A percentile compares a stretch with the other conserved stretches of the same genome.
phyloP scores from a whole-genome alignment of 64 coral and sea anemone species.

The Dendronephthya gigantea region DNA sequence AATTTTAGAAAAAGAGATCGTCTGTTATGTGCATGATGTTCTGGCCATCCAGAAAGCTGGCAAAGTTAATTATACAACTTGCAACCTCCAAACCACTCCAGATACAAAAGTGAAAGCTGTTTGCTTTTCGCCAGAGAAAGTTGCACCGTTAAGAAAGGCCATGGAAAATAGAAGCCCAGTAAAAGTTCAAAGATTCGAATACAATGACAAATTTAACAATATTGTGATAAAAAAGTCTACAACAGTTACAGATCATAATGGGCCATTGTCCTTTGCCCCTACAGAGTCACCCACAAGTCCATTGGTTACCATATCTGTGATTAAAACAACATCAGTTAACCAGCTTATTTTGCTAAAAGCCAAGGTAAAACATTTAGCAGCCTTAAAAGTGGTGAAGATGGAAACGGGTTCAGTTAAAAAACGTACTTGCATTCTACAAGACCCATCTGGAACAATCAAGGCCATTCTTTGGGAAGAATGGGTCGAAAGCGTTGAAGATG shows the following conservation, averaged over 20 bases:
- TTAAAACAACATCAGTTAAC: slow-evolving; percentile 9
- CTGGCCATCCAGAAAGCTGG: not conserved
- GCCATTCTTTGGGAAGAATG: slow-evolving; percentile 2
- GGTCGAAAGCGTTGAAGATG: not conserved
- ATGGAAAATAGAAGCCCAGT: slow-evolving; percentile 24
- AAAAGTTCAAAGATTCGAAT: slow-evolving; percentile 22
- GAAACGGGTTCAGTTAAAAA: not conserved
- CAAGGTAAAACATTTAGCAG: slow-evolving; percentile 3
- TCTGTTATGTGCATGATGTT: slow-evolving; percentile 8
- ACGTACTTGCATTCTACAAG: not conserved
- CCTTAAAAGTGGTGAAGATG: not conserved
- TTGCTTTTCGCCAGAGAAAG: not conserved
- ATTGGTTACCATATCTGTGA: not conserved
- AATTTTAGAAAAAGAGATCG: not conserved
- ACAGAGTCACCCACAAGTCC: not conserved
- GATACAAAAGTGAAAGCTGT: not conserved
- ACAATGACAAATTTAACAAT: slow-evolving; percentile 29
- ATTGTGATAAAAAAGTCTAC: slow-evolving; percentile 23
- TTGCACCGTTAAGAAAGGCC: not conserved
- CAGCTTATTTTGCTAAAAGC: slow-evolving; percentile 10
- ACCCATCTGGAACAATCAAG: not conserved
- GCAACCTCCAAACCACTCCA: not conserved
- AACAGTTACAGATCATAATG: not conserved
- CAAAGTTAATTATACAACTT: not conserved
- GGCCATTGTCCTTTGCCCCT: not conserved